These are phyloP conservation scores for Eufriesea mexicana DNA, from an alignment of 1,140 invertebrate species.

Conservation along the genomic window DNA sequence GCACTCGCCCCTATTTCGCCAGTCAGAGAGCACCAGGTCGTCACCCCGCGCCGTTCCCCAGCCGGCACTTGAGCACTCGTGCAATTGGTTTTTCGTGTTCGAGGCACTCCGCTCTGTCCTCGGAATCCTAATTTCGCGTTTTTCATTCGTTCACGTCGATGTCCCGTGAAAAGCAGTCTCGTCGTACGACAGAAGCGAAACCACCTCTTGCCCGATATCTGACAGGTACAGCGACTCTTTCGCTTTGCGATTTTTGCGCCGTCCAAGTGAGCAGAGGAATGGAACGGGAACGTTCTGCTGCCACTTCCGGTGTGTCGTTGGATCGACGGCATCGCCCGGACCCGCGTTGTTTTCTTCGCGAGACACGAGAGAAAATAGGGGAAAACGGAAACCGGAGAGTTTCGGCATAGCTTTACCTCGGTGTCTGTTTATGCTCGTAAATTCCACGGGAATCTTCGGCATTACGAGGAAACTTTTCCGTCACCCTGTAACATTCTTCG, in stretches of 20 bases:
- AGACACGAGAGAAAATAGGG: too few species aligned
- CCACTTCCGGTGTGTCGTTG: background rate
- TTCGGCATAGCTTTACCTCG: background rate
- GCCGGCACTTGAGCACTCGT: conserved; percentile 51
- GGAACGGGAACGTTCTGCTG: conserved; percentile 34
- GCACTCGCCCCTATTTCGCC: conserved; percentile 10
- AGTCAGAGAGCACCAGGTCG: conserved; percentile 33
- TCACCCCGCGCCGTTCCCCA: conserved; percentile 15
- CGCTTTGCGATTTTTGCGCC: conserved; percentile 27
- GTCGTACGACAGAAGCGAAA: conserved; percentile 35
- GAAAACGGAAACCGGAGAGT: too few species aligned
- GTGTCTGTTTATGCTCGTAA: background rate
- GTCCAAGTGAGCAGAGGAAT: conserved; percentile 19
- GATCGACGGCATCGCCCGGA: background rate
- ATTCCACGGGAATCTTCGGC: background rate
- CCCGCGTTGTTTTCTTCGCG: background rate
- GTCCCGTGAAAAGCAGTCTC: conserved; percentile 2
- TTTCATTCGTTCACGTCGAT: conserved; percentile 48
- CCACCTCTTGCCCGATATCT: conserved; percentile 30
- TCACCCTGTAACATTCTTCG: background rate
- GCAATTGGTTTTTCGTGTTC: conserved; percentile 74
- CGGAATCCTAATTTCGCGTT: conserved; percentile 71
- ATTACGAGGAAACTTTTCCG: background rate
- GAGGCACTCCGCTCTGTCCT: conserved; percentile 60
- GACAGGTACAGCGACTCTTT: conserved; percentile 36